These are phyloP conservation scores for Ferrisia virgata DNA, from an alignment of 2,888 invertebrate genomes.

Conservation along the genomic window DNA sequence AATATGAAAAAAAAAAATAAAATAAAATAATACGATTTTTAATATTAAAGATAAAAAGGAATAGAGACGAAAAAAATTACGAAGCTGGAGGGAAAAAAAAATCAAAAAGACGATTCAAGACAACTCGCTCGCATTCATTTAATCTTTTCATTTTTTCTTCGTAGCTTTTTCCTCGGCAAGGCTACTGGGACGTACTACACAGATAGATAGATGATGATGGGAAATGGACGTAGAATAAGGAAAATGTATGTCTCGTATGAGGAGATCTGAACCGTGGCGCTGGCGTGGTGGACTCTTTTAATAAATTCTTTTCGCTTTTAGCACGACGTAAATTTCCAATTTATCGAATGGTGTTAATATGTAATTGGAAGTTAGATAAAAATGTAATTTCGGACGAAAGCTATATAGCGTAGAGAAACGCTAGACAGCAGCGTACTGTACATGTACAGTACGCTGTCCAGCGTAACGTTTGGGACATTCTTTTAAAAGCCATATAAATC, in stretches of 20 bases:
- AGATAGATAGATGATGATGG: too few species aligned
- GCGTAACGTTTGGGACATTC: background rate
- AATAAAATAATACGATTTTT: background rate
- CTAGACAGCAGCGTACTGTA: too few species aligned
- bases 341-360: constrained; percentile 32
- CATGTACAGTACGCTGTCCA: background rate
- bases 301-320: background rate
- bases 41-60: background rate
- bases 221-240: background rate
- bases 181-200: background rate
- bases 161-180: background rate
- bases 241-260: background rate
- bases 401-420: background rate
- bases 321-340: constrained; percentile 8
- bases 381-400: constrained; percentile 18
- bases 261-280: background rate
- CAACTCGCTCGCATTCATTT: background rate
- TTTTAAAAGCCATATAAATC: constrained; percentile 33
- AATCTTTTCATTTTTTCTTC: background rate
- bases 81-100: background rate
- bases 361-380: constrained; percentile 26
- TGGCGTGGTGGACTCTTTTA: background rate
- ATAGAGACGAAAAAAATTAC: background rate
- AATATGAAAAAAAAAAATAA: background rate
- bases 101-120: background rate